Conservation (phyloP, 2,888 invertebrate genomes). For the Dolichomitus sp. region DNA sequence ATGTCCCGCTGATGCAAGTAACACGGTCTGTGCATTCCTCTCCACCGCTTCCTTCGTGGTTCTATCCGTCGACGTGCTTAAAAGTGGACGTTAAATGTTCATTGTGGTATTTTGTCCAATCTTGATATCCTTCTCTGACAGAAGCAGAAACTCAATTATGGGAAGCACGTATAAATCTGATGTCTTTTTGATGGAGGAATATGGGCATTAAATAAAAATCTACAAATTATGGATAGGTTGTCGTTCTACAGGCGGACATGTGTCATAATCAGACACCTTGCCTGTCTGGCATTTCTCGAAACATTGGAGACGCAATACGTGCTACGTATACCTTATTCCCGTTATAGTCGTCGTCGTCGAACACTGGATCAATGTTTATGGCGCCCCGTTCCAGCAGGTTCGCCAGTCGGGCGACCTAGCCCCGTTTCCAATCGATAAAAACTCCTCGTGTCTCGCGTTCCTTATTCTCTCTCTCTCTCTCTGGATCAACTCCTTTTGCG, state of each 20-base stretch:
- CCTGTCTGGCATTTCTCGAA: constrained; percentile 55
- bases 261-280: constrained; percentile 55
- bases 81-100: background rate
- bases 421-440: constrained; percentile 63
- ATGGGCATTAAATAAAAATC: constrained; percentile 2
- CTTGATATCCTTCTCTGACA: background rate
- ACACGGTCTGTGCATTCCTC: background rate
- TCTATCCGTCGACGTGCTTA: background rate
- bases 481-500: constrained; percentile 46
- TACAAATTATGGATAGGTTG: constrained; percentile 14
- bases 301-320: constrained; percentile 57
- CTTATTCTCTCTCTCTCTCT: constrained; percentile 33
- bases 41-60: background rate
- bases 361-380: constrained; percentile 67
- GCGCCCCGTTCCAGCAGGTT: constrained; percentile 61
- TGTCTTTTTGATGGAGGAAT: background rate
- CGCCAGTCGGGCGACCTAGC: constrained; percentile 55
- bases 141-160: background rate
- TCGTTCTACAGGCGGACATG: constrained; percentile 50
- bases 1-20: background rate
- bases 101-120: background rate
- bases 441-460: constrained; percentile 35
- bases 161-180: background rate
- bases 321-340: constrained; percentile 63
- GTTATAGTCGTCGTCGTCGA: constrained; percentile 56